phyloP scores from a whole-genome alignment of 2,797 vertebrate genomes.

The Pempheris klunzingeri region DNA sequence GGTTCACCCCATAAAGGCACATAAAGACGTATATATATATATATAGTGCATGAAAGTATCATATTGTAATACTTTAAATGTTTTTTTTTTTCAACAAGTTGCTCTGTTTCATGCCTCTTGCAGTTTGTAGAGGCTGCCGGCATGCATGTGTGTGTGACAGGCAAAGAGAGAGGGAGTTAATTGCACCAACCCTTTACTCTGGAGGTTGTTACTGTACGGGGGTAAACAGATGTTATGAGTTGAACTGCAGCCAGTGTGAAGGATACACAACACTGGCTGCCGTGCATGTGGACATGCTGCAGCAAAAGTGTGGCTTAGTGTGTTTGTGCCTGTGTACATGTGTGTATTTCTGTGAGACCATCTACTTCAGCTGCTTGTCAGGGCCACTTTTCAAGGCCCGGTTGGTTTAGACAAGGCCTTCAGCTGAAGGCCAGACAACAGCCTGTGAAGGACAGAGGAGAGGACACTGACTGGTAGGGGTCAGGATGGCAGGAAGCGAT shows the following conservation, averaged over 20 bases:
- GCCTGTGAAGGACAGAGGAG: slow-evolving; percentile 68
- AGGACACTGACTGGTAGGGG: slow-evolving; percentile 41
- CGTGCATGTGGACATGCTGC: slow-evolving; percentile 26
- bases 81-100: slow-evolving; percentile 45
- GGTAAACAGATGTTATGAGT: slow-evolving; percentile 76
- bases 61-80: slow-evolving; percentile 66
- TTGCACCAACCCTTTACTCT: slow-evolving; percentile 60
- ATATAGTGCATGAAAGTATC: slow-evolving; percentile 64
- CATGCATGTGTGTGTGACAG: slow-evolving; percentile 30
- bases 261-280: slow-evolving; percentile 55
- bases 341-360: slow-evolving; percentile 43
- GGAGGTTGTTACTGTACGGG: slow-evolving; percentile 55
- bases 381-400: slow-evolving; percentile 68
- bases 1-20: slow-evolving; percentile 67
- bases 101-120: slow-evolving; percentile 67
- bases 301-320: slow-evolving; percentile 28
- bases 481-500: slow-evolving; percentile 49
- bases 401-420: slow-evolving; percentile 61
- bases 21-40: slow-evolving; percentile 52
- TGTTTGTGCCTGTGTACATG: slow-evolving; percentile 22
- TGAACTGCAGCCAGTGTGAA: slow-evolving; percentile 74
- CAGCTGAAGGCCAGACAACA: slow-evolving; percentile 72
- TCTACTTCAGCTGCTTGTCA: slow-evolving; percentile 65
- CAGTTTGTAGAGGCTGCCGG: slow-evolving; percentile 60
- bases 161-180: slow-evolving; percentile 63